These are phyloP conservation scores for Dryococelus australis DNA, from an alignment of 2,888 invertebrate species.

Conservation along the genomic window DNA sequence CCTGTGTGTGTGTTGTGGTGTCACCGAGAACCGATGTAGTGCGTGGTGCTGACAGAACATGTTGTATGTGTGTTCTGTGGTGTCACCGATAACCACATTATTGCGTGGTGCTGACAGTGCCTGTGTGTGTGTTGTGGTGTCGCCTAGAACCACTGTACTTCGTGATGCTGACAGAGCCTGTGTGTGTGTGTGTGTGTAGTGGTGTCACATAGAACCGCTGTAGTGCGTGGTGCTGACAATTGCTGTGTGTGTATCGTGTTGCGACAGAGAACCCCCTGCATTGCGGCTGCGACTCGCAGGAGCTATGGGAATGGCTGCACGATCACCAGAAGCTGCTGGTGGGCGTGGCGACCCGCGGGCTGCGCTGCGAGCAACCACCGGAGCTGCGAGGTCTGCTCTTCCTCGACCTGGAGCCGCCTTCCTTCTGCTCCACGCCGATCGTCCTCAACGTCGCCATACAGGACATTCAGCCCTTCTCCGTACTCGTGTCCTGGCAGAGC, in stretches of 20 bases:
- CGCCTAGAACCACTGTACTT: too few species aligned
- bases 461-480: constrained; percentile 87
- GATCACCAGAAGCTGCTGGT: constrained; percentile 81
- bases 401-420: constrained; percentile 78
- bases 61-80: too few species aligned
- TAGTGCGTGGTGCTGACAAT: too few species aligned
- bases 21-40: too few species aligned
- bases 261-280: constrained; percentile 84
- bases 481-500: constrained; percentile 89
- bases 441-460: constrained; percentile 85
- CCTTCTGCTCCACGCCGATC: constrained; percentile 85
- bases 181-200: too few species aligned
- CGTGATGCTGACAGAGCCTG: too few species aligned
- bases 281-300: constrained; percentile 89
- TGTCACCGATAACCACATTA: too few species aligned
- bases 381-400: constrained; percentile 79
- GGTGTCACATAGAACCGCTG: too few species aligned
- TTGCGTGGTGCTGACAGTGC: too few species aligned
- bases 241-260: constrained; percentile 31
- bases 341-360: constrained; percentile 56
- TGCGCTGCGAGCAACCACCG: constrained; percentile 85
- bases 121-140: too few species aligned
- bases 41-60: too few species aligned
- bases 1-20: too few species aligned
- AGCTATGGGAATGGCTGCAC: constrained; percentile 91